Base-by-base conservation (phyloP, 1,140 invertebrate genomes). In the Diabrotica undecimpunctata region DNA sequence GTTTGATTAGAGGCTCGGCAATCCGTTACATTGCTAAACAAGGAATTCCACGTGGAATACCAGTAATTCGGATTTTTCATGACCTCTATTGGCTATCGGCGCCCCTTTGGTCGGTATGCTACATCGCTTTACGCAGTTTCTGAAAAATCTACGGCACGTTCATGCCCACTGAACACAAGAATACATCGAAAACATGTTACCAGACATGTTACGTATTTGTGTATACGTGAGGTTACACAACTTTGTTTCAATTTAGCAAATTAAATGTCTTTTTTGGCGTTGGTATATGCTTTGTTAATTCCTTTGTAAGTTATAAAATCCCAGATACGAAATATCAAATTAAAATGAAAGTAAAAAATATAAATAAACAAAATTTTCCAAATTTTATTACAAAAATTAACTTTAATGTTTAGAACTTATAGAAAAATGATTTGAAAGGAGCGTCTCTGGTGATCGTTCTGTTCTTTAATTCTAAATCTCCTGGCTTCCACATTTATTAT, bases 21-120 rank as follows among this genome's bases (percentile, higher is more conserved):
- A 12, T 12, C 25, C 58, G 46, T 60, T 60, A 60, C 13, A 38
- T 36, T 60, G 50, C 46, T 51, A 25, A 60, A 60, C 58, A 38
- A 60, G 36, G 36, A 13, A 60, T 60, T 60, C 37, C 58, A 60
- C 39, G 58, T 60, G 58, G 58, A 60, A 60, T 60, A 60, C 58
- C 58, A 60, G 58, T 60, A 60, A 60, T 60, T 60, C 50, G 36
- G 10, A 50, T 60, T 60, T 60, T 60, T 60, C 41, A 14, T 60
- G 11, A 35, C 39, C 39, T 60, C 50, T 60, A 41, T 50, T 38
- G 14, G 58, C 25, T 13, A 12, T 9, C 25, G 12, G 8, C 12
- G 36, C 38, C 46, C 58, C 58, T 60, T 41, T 14, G 14, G 58
- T 13, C 58, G 39, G 41, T 46, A 60, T 60, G 39, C 38, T 38